Evolutionary conservation across 2,888 invertebrate genomes (phyloP).

Genomic region (Brachyptera risi): DNA sequence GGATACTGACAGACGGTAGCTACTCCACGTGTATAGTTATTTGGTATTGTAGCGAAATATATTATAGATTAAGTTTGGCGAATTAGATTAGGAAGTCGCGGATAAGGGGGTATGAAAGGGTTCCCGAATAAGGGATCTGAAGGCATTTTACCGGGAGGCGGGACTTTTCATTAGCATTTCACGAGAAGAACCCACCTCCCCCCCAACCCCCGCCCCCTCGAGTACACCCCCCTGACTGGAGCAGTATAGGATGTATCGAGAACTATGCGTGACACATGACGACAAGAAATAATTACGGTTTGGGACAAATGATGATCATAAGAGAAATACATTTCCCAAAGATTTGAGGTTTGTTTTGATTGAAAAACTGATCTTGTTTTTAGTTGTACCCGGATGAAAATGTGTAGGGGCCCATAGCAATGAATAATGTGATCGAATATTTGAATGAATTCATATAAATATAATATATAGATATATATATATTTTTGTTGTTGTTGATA

Average conservation of each 20-base stretch:
- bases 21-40: slow-evolving; percentile 1
- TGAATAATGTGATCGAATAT: no score
- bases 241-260: not conserved
- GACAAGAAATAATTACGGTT: not conserved
- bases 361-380: no score
- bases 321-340: no score
- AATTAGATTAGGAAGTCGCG: slow-evolving; percentile 17
- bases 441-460: no score
- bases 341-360: no score
- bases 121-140: slow-evolving; percentile 9
- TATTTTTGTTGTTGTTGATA: no score
- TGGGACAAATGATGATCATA: not conserved
- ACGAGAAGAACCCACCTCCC: not conserved
- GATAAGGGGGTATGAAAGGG: slow-evolving; percentile 13
- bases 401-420: no score
- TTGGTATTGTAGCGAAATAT: slow-evolving; percentile 2
- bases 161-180: slow-evolving; percentile 29
- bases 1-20: no score
- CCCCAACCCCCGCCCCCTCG: not conserved
- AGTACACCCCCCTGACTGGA: not conserved
- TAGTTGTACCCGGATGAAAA: no score
- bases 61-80: slow-evolving; percentile 18
- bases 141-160: slow-evolving; percentile 18
- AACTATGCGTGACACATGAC: not conserved
- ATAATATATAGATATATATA: no score